phyloP scores from a whole-genome alignment of 2,797 vertebrate genomes.

The Rhynchotus rufescens region DNA sequence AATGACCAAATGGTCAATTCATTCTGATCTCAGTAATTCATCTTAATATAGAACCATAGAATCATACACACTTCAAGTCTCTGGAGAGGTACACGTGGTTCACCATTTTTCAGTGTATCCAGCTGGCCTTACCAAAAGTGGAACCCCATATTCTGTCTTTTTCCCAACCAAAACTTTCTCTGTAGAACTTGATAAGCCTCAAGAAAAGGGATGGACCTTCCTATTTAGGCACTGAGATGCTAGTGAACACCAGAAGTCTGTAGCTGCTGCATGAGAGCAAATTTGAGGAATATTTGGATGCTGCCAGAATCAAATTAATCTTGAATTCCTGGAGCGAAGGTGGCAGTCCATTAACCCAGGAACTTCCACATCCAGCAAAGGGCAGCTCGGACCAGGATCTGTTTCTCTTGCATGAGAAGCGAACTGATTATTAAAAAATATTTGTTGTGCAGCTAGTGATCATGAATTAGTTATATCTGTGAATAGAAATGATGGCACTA shows the following conservation, averaged over 20 bases:
- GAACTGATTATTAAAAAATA: background rate
- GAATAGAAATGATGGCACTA: background rate
- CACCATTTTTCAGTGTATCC: conserved; percentile 6
- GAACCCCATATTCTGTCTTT: conserved; percentile 1
- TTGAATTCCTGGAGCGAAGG: background rate
- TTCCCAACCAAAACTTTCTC: background rate
- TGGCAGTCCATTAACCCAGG: background rate
- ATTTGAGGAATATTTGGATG: background rate
- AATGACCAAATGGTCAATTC: conserved; percentile 14
- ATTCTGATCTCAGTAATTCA: background rate
- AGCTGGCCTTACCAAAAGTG: background rate
- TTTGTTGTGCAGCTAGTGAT: background rate
- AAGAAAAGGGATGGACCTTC: conserved; percentile 11
- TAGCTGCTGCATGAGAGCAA: background rate
- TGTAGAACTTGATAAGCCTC: conserved; percentile 1
- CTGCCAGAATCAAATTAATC: background rate
- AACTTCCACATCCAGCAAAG: background rate
- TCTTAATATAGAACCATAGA: background rate
- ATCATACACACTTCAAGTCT: conserved; percentile 1
- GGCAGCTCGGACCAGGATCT: background rate
- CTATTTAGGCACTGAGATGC: conserved; percentile 5
- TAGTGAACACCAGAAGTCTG: background rate
- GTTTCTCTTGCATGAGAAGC: background rate
- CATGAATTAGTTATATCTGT: background rate
- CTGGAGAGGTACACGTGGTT: background rate